Evolutionary conservation across 2,888 invertebrate genomes (phyloP), one percentile per base, ranked within the genome.

Genomic region (Nemurella pictetii): DNA sequence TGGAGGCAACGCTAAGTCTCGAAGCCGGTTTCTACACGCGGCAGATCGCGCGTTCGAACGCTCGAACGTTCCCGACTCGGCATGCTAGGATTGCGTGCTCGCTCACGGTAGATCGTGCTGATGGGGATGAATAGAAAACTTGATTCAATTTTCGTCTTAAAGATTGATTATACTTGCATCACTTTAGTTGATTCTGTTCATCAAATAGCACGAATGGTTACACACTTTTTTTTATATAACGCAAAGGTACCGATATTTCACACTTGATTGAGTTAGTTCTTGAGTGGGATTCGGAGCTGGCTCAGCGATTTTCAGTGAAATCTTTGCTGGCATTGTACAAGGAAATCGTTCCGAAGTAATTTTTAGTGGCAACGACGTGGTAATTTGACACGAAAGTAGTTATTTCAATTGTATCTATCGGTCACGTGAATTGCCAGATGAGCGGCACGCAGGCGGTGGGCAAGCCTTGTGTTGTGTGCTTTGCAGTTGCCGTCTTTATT

Each of bases 91-190:
- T 81, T 35, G 80, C 80, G 80, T 81, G 80, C 20, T 32, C n/a
- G 26, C 80, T 75, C 7, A 27, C 80, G 32, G n/a, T 26, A 32
- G 80, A 81, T 81, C 80, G 80, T 82, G 82, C 82, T 82, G 82
- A 82, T 72, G 82, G 82, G 82, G 82, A 82, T 82, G 82, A 82
- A 82, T 82, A 82, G 82, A 82, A 82, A 82, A 72, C 82, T 72
- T 82, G 82, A 82, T 82, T 82, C 82, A 82, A 82, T 82, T 82
- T 82, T 82, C 82, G 82, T 82, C 82, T 82, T 82, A 82, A 82
- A 82, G 82, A 82, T 82, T 82, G 82, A 82, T 82, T 82, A 82
- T 82, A 36, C 82, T 82, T 82, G 27, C 27, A 82, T 36, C 82
- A 55, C 82, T 55, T 78, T 72, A 82, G 82, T 82, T 81, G 80